Conservation (phyloP, 2,113 vertebrate genomes). For the Poecilia latipinna region DNA sequence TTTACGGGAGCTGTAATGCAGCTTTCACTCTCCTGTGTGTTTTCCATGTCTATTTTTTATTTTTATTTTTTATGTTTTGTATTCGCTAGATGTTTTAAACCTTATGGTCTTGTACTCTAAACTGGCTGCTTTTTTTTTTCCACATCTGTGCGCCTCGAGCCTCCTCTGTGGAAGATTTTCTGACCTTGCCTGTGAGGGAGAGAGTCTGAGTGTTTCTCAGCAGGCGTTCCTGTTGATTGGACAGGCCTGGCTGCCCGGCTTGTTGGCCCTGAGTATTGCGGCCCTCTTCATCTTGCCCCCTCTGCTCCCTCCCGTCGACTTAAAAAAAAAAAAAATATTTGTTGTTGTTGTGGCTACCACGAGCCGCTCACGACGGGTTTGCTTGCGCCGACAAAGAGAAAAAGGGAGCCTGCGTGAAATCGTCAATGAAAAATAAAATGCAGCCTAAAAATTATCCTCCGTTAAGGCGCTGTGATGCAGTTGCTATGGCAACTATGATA, state of each 20-base stretch:
- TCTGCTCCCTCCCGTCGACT: slow-evolving; percentile 39
- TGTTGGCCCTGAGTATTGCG: slow-evolving; percentile 52
- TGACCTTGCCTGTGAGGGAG: slow-evolving; percentile 69
- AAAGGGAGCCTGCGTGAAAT: slow-evolving; percentile 32
- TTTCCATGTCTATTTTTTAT: background rate
- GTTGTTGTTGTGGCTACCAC: slow-evolving; percentile 2
- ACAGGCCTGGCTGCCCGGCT: slow-evolving; percentile 65
- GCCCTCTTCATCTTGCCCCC: slow-evolving; percentile 59
- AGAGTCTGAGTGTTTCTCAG: slow-evolving; percentile 60
- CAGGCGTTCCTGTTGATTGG: slow-evolving; percentile 73
- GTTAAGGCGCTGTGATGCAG: slow-evolving; percentile 80
- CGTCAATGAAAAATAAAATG: slow-evolving; percentile 49
- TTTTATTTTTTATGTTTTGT: too few species aligned
- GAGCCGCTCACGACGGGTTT: slow-evolving; percentile 12
- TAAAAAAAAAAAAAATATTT: too few species aligned
- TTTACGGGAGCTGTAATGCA: background rate
- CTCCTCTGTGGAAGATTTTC: slow-evolving; percentile 50
- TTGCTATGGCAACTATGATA: slow-evolving; percentile 84
- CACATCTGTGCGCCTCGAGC: slow-evolving; percentile 37
- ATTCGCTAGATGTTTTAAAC: background rate
- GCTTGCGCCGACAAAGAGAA: background rate
- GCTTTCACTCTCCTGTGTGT: background rate
- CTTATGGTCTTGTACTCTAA: background rate
- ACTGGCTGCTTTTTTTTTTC: slow-evolving; percentile 2
- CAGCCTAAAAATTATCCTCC: slow-evolving; percentile 78